Base-by-base conservation (phyloP, 2,888 invertebrate genomes). In the Sisyra terminalis region DNA sequence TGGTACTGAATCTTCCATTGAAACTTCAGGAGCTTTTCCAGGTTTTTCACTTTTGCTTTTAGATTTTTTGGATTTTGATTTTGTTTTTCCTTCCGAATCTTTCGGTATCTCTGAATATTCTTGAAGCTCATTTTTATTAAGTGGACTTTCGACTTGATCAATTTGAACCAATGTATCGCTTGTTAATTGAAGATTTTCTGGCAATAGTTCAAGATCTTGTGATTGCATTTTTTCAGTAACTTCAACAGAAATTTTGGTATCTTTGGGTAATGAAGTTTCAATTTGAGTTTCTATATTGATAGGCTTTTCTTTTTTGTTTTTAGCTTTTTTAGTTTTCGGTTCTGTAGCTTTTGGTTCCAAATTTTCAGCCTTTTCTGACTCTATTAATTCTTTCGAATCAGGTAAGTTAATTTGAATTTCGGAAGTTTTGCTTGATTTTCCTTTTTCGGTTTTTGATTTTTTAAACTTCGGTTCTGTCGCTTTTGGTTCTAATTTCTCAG, bases 371-470 rank as follows among this genome's bases (percentile, higher is more conserved):
- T 43, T 41, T 41, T 38, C 38, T 17, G 16, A 7, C 32, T 46
- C 44, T 17, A 9, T 16, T 15, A 15, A 31, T 31, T 31, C 13
- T 31, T 10, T 6, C 3, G 13, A 11, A 5, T 9, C 31, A 31
- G 5, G n/a, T 31, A 3, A 11, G 31, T 13, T 4, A 10, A 31
- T 13, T 10, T 11, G 4, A 31, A 11, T 31, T 31, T 31, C 31
- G 13, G 5, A 11, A 10, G 6, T 2, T 31, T 31, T 31, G n/a
- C 13, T 13, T 31, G 6, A 10, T 9, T 6, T 6, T n/a, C 41
- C 24, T 46, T 47, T 43, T 49, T 47, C 2, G 36, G 32, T 16
- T 47, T 46, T 31, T 31, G 31, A 31, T 31, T 31, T 31, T 11
- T 31, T 31, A 11, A 11, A 11, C 2, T 8, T 10, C 13, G 31